Evolutionary conservation across 2,888 invertebrate species (phyloP), one percentile per base, ranked within the genome.

Genomic region (Entomobrya multifasciata): DNA sequence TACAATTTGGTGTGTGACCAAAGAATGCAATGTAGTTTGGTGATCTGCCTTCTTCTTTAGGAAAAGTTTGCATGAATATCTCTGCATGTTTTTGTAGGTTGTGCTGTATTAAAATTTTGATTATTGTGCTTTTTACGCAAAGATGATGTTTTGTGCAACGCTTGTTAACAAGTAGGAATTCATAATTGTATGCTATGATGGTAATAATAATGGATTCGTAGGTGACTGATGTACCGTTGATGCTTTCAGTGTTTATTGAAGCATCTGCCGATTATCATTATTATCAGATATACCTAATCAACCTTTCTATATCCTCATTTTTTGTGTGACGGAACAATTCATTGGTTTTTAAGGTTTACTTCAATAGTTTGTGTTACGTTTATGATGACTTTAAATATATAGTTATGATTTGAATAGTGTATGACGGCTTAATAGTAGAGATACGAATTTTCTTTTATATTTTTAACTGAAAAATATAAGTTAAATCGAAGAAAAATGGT

Each of bases 241-340:
- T 60, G 41, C 52, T 44, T 77, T 60, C 15, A 41, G 60, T 77
- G 77, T n/a, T 77, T 77, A 77, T 77, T 77, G 77, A 77, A 77
- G 77, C 77, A 77, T 60, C 77, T 77, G 57, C 60, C 36, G 57
- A 60, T 77, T 77, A 57, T 77, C 44, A 57, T n/a, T n/a, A n/a
- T n/a, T n/a, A n/a, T n/a, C n/a, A n/a, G n/a, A n/a, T 25, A 77
- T 60, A 77, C 77, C 77, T 60, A 77, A 77, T 77, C 77, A 76
- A 76, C 13, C 62, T 49, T n/a, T 25, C 44, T 44, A 25, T 72
- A 55, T 55, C 74, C 49, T 36, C 52, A 30, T 55, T 76, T 76
- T 36, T 20, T 10, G 36, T 65, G 36, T 17, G 20, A 67, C 41
- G 67, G 67, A 67, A 67, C 67, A 67, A 67, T 67, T 41, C 67